phyloP scores from a whole-genome alignment of 2,888 invertebrate genomes.

The Troilus luridus region DNA sequence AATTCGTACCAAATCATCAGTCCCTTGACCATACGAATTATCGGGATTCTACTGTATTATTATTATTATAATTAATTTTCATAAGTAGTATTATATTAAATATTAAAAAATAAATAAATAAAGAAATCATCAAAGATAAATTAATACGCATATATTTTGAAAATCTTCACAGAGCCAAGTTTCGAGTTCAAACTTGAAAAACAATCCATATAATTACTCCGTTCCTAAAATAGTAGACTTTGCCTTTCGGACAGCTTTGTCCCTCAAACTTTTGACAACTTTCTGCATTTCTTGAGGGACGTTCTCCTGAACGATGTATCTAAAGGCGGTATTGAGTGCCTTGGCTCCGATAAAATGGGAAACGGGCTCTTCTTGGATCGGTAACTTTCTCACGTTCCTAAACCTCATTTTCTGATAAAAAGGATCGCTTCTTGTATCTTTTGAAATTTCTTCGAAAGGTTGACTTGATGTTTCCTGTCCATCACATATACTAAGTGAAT shows the following conservation, averaged over 20 bases:
- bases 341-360: constrained; percentile 52
- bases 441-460: background rate
- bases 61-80: background rate
- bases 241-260: constrained; percentile 14
- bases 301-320: constrained; percentile 61
- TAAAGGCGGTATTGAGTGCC: constrained; percentile 61
- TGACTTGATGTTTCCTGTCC: constrained; percentile 52
- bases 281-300: constrained; percentile 56
- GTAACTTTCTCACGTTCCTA: constrained; percentile 40
- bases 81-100: background rate
- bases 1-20: too few species aligned
- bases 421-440: background rate
- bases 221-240: background rate
- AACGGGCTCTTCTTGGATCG: constrained; percentile 31
- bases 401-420: background rate
- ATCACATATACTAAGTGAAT: constrained; percentile 55
- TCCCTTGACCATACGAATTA: too few species aligned
- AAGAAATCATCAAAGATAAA: background rate
- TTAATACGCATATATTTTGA: background rate
- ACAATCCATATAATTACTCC: background rate
- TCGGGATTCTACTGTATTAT: too few species aligned
- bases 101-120: background rate
- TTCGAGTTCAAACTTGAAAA: background rate
- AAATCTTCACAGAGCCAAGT: background rate
- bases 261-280: constrained; percentile 58